Percentiles rank a stretch among this genome's conserved stretches.
These are phyloP conservation scores for Hirtodrosophila trivittata DNA, from an alignment of 2,888 invertebrate genomes.

Conservation along the genomic window DNA sequence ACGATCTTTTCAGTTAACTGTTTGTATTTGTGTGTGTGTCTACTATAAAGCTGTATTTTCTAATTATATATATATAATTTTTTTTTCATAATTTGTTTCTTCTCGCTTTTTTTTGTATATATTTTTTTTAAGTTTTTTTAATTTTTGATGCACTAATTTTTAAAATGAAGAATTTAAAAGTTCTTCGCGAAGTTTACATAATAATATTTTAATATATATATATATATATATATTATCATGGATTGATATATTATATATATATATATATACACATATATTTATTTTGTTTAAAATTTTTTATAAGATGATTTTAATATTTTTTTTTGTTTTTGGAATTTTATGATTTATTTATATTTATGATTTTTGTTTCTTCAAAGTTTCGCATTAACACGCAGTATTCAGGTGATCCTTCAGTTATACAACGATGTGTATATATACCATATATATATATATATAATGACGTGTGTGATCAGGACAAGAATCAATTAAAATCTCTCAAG, in stretches of 20 bases:
- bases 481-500: slow-evolving; percentile 9
- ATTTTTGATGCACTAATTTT: slow-evolving; percentile 52
- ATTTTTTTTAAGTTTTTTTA: slow-evolving; percentile 19
- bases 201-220: slow-evolving; percentile 39
- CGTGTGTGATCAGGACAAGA: slow-evolving; percentile 31
- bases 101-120: slow-evolving; percentile 7
- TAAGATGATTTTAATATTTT: slow-evolving; percentile 21
- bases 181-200: slow-evolving; percentile 69
- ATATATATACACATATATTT: slow-evolving; percentile 15
- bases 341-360: slow-evolving; percentile 27
- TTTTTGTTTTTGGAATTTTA: slow-evolving; percentile 31
- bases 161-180: slow-evolving; percentile 45
- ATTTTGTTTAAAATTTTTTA: slow-evolving; percentile 25
- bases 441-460: slow-evolving; percentile 29
- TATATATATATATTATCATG: slow-evolving; percentile 22
- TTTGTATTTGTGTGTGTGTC: slow-evolving; percentile 8
- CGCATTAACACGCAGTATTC: slow-evolving; percentile 42
- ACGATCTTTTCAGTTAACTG: slow-evolving; percentile 17
- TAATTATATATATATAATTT: too few relatives aligned
- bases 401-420: slow-evolving; percentile 41
- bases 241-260: slow-evolving; percentile 21
- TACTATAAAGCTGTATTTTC: slow-evolving; percentile 61
- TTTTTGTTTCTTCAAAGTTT: slow-evolving; percentile 25
- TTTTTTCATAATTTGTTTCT: slow-evolving; percentile 28
- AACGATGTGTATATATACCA: slow-evolving; percentile 25